A percentile compares a stretch with the other conserved stretches of the same genome.
phyloP scores from a whole-genome alignment of 2,888 invertebrate species.

The Hyles lineata region DNA sequence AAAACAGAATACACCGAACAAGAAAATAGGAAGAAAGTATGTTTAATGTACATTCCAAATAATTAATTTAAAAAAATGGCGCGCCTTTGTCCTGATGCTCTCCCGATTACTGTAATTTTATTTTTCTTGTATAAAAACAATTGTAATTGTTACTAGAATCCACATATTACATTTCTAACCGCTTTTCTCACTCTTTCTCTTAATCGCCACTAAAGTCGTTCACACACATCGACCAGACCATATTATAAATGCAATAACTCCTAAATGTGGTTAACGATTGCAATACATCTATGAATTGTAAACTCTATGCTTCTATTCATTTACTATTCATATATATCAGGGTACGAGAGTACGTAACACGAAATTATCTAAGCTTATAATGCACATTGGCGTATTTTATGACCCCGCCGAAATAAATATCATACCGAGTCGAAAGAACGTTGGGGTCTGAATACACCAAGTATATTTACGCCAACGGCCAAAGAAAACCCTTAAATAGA shows the following conservation, averaged over 20 bases:
- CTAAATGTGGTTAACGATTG: slow-evolving; percentile 9
- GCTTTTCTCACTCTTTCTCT: neutral
- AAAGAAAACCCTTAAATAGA: slow-evolving; percentile 23
- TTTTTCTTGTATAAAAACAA: neutral
- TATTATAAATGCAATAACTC: slow-evolving; percentile 6
- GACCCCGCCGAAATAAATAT: neutral
- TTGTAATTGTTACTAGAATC: neutral
- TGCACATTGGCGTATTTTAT: neutral
- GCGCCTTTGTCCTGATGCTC: too few relatives aligned
- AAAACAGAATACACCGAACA: too few relatives aligned
- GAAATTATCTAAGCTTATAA: slow-evolving; percentile 13
- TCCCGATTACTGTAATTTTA: too few relatives aligned
- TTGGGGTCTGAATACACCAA: neutral
- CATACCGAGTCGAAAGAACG: neutral
- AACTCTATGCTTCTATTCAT: neutral
- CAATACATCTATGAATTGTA: slow-evolving; percentile 5
- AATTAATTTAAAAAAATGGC: too few relatives aligned
- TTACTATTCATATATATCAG: slow-evolving; percentile 9
- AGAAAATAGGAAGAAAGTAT: too few relatives aligned
- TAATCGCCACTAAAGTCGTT: neutral
- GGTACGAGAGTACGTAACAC: neutral
- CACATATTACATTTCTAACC: too few relatives aligned
- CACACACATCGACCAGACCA: neutral
- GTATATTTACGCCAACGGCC: neutral
- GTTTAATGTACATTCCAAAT: neutral